phyloP scores from a whole-genome alignment of 2,113 vertebrate genomes.

The Romanogobio albipinnatus region DNA sequence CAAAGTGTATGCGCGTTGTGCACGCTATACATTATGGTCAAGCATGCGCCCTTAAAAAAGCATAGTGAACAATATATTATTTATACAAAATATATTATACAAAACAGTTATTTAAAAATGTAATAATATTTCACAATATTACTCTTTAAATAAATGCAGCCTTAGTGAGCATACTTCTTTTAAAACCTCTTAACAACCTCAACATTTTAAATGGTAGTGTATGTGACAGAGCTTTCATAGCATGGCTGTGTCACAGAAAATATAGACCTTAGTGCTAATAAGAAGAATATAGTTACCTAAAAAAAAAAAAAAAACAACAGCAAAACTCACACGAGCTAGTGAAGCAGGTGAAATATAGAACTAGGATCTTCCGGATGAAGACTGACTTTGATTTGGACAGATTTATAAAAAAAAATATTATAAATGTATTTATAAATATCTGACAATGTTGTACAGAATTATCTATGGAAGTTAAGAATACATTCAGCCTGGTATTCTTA shows the following conservation, averaged over 20 bases:
- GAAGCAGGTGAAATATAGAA: neutral
- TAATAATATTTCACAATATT: neutral
- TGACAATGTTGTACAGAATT: neutral
- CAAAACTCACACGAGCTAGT: neutral
- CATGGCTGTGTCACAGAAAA: neutral
- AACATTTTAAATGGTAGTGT: neutral
- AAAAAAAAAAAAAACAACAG: too few relatives aligned
- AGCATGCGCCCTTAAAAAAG: too few relatives aligned
- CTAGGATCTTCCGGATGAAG: too few relatives aligned
- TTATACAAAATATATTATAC: too few relatives aligned
- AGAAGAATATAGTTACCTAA: neutral
- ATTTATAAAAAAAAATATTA: neutral
- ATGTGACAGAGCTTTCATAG: neutral
- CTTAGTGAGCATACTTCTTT: neutral
- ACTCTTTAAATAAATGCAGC: neutral
- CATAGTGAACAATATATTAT: too few relatives aligned
- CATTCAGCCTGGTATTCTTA: neutral
- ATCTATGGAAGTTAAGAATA: neutral
- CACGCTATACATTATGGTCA: too few relatives aligned
- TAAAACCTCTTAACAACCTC: neutral
- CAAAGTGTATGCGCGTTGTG: too few relatives aligned
- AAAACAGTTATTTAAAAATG: neutral
- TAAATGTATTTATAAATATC: neutral
- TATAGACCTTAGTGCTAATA: neutral
- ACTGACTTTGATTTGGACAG: neutral